Evolutionary conservation across 2,113 vertebrate species (phyloP), one percentile per base, ranked within the genome.

Genomic region (Suricata suricatta): DNA sequence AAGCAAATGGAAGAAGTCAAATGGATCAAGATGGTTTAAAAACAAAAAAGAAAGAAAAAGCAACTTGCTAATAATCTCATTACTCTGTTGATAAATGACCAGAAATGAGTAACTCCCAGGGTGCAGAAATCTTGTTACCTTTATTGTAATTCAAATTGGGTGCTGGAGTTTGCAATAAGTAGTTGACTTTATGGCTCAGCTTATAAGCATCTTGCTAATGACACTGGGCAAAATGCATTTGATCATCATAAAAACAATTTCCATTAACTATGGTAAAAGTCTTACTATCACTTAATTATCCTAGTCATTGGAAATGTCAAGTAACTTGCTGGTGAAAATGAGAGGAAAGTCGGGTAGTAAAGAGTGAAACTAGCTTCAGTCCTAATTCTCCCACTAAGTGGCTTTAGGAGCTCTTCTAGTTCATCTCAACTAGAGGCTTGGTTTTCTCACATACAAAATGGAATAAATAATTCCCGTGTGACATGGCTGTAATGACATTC

Each of bases 1-100:
- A 98, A 98, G 87, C 17, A 97, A 96, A 98, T 93, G 5, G 31
- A 97, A 98, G 17, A 50, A 97, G 57, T 77, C 98, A 98, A 98
- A n/a, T 33, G 89, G 47, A 95, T 95, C 21, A 97, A 97, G 77
- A 90, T 95, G 93, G 94, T 93, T 68, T 35, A 31, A n/a, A n/a
- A 29, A 41, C 41, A 17, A 44, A 17, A 0, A 69, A 74, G 17
- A 47, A 14, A 27, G 41, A 66, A 93, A 41, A 86, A 93, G 69
- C 52, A 33, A 97, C 92, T 86, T 97, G 25, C 7, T 96, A 96
- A 83, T 95, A 93, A 96, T 98, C 92, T 64, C 57, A 35, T 96
- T 95, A 93, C 12, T 33, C 7, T 97, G 91, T 97, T 98, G 96
- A 90, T 74, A 96, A 97, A 94, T 94, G 97, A 68, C 68, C 15